Evolutionary conservation across 2,113 vertebrate genomes (phyloP), one percentile per base, ranked within the genome.

Genomic region (Planiliza haematocheilus): DNA sequence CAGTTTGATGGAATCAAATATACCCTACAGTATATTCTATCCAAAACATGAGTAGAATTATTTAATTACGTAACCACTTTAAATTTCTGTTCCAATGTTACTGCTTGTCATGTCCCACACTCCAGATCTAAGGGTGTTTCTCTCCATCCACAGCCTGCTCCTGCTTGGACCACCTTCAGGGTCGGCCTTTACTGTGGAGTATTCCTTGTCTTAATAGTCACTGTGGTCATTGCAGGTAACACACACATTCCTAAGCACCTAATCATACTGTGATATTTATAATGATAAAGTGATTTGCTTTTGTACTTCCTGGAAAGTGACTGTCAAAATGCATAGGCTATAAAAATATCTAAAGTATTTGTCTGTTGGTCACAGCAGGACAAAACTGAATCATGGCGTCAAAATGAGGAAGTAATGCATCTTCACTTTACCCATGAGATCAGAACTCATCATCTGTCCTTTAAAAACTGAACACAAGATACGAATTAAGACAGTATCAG

Each of bases 91-190:
- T 30, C 24, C 24, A 30, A 30, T 30, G 24, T 30, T 30, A 30
- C 8, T 41, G 38, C 38, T 10, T 11, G 13, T 43, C 4, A 43
- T 14, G 13, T 14, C 24, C 2, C 2, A 43, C 6, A 5, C 12
- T 43, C 12, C 14, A 13, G 41, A 14, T 7, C 43, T n/a, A 16
- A 16, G 24, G 43, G 8, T 41, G 8, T 49, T 6, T 70, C 6
- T 24, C 7, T 81, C 10, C 67, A 14, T 51, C 90, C 77, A 43
- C 92, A 99, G 97, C 97, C 98, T 30, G 97, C 98, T 13, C 98
- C 98, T 84, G 95, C 97, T 30, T 99, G 98, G 98, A 99, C 98
- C 83, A 99, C 97, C 13, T 99, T 98, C 79, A 94, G 98, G 86
- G 98, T 99, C 7, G 98, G 98, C 30, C 92, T 99, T 11, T 99